Percentiles rank a stretch among this genome's conserved stretches.
phyloP scores from a whole-genome alignment of 2,888 invertebrate genomes.

The Phortica okadai region DNA sequence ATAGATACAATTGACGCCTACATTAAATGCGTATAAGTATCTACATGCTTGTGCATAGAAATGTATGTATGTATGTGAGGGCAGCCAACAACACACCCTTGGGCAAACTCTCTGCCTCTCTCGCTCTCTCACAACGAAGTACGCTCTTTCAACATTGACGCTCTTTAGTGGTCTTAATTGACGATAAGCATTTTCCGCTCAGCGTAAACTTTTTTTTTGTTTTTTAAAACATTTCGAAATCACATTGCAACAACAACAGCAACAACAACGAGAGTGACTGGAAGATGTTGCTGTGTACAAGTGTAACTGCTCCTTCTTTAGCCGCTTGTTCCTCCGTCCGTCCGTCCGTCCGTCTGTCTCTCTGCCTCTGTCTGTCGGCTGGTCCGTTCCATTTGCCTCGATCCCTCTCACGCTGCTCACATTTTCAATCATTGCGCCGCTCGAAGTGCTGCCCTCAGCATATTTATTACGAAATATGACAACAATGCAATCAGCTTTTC shows the following conservation, averaged over 20 bases:
- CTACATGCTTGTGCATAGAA: background rate
- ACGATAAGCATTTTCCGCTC: constrained; percentile 40
- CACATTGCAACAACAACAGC: constrained; percentile 28
- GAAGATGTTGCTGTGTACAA: background rate
- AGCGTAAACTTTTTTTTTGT: constrained; percentile 48
- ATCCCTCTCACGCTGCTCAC: background rate
- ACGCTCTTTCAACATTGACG: constrained; percentile 34
- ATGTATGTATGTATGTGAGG: constrained; percentile 51
- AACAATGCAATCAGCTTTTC: constrained; percentile 68
- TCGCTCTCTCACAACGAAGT: constrained; percentile 34
- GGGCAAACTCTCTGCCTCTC: constrained; percentile 18
- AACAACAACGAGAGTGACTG: background rate
- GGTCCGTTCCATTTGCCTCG: background rate
- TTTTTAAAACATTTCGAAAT: constrained; percentile 55
- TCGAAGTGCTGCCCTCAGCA: constrained; percentile 61
- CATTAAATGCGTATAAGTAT: background rate
- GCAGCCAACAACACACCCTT: constrained; percentile 53
- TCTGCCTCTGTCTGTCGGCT: background rate
- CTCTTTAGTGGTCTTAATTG: constrained; percentile 32
- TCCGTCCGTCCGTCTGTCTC: background rate
- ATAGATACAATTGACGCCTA: constrained; percentile 10
- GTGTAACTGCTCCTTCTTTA: constrained; percentile 15
- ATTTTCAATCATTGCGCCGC: background rate
- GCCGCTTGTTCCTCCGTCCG: background rate
- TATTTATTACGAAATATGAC: constrained; percentile 73